phyloP scores from a whole-genome alignment of 2,888 invertebrate species.

The Cloeon dipterum region DNA sequence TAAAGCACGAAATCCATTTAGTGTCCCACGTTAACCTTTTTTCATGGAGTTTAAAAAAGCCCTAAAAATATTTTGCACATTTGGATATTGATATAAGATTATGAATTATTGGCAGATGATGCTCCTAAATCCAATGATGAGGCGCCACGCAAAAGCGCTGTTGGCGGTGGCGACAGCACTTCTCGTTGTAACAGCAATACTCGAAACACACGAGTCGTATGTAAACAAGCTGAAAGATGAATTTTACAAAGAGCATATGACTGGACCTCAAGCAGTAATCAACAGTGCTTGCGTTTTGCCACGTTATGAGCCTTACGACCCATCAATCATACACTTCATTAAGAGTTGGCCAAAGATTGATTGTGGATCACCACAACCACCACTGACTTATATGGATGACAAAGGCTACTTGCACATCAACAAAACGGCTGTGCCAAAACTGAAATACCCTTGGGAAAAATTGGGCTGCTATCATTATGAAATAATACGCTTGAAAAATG shows the following conservation, averaged over 20 bases:
- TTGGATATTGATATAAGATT: no score
- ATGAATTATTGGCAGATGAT: no score
- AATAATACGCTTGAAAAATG: conserved; percentile 7
- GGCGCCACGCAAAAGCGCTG: no score
- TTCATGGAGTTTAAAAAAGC: no score
- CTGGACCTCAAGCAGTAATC: no score
- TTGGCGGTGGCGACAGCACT: no score
- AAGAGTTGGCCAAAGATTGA: not conserved
- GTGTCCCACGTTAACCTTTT: no score
- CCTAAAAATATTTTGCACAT: no score
- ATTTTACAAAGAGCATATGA: not conserved
- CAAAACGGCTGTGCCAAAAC: conserved; percentile 8
- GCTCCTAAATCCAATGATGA: no score
- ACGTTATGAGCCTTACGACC: conserved; percentile 6
- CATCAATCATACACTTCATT: conserved; percentile 3
- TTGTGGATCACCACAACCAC: conserved; percentile 5
- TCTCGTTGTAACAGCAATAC: no score
- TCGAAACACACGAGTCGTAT: not conserved
- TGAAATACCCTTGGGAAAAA: conserved; percentile 6
- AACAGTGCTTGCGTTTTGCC: conserved; percentile 4
- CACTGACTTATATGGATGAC: conserved; percentile 9
- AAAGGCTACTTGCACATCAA: conserved; percentile 10
- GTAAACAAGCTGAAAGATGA: not conserved
- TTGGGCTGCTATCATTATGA: conserved; percentile 9
- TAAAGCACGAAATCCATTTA: no score